A percentile compares a stretch with the other conserved stretches of the same genome.
Conservation (phyloP, 1,140 invertebrate species). For the Samia ricini region DNA sequence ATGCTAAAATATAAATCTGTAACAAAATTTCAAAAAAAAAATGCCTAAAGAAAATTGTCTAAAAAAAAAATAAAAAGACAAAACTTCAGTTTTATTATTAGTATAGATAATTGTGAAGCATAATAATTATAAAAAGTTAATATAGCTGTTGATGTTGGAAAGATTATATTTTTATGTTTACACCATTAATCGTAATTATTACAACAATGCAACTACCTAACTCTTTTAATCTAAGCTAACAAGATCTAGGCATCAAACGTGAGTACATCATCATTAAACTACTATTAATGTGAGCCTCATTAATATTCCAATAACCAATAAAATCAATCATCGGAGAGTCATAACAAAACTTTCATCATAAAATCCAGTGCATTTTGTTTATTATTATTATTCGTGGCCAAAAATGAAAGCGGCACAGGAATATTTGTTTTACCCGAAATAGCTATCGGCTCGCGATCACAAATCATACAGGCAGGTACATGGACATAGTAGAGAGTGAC, state of each 20-base stretch:
- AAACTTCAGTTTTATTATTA: no score
- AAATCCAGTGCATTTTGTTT: constrained; percentile 57
- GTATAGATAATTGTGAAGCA: no score
- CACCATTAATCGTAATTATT: constrained; percentile 4
- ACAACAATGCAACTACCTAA: neutral
- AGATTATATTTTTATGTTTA: constrained; percentile 1
- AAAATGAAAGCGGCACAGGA: constrained; percentile 61
- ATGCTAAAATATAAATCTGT: no score
- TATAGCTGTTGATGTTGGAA: neutral
- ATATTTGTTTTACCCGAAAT: constrained; percentile 65
- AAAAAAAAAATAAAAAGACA: no score
- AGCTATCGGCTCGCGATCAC: constrained; percentile 62
- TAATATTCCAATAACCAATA: constrained; percentile 38
- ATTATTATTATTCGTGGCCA: constrained; percentile 53
- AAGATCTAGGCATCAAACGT: neutral
- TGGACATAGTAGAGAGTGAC: constrained; percentile 7
- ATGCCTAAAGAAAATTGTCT: no score
- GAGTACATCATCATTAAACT: constrained; percentile 6
- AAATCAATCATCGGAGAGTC: constrained; percentile 51
- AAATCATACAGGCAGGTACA: constrained; percentile 62
- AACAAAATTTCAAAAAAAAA: no score
- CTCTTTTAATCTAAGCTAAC: constrained; percentile 1
- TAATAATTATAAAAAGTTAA: neutral
- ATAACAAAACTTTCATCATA: constrained; percentile 51
- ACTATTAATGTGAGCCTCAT: constrained; percentile 16